Percentiles rank a stretch among this genome's conserved stretches.
Conservation (phyloP, 2,888 invertebrate species). For the Uropetala carovei region DNA sequence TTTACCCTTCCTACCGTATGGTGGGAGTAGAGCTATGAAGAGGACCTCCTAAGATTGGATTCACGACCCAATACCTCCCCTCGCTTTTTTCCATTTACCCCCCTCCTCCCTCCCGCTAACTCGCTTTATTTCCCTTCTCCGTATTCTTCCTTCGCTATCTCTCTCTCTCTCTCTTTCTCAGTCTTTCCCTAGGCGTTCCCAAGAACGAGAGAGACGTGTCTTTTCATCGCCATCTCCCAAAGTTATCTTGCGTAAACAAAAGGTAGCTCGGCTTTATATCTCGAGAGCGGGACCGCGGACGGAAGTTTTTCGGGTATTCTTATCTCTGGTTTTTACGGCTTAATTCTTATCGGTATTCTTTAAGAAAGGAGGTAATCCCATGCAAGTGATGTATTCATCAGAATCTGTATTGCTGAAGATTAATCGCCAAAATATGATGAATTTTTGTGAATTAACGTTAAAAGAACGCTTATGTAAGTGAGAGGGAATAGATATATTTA, state of each 20-base stretch:
- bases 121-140: background rate
- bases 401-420: too few relatives aligned
- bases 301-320: background rate
- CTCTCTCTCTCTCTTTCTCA: background rate
- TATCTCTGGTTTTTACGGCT: background rate
- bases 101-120: background rate
- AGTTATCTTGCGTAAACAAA: background rate
- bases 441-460: too few relatives aligned
- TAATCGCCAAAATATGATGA: too few relatives aligned
- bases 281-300: background rate
- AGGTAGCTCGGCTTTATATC: conserved; percentile 13
- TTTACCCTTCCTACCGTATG: background rate
- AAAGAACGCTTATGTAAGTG: too few relatives aligned
- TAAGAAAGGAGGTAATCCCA: background rate
- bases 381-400: too few relatives aligned
- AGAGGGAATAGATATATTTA: too few relatives aligned
- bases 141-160: background rate
- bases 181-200: background rate
- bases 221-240: background rate
- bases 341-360: background rate
- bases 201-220: background rate
- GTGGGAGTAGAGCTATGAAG: background rate
- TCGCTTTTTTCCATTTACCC: background rate
- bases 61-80: background rate
- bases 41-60: conserved; percentile 13